These are phyloP conservation scores for Panagrolaimus sp. DNA, from an alignment of 1,140 invertebrate species.

Conservation along the genomic window DNA sequence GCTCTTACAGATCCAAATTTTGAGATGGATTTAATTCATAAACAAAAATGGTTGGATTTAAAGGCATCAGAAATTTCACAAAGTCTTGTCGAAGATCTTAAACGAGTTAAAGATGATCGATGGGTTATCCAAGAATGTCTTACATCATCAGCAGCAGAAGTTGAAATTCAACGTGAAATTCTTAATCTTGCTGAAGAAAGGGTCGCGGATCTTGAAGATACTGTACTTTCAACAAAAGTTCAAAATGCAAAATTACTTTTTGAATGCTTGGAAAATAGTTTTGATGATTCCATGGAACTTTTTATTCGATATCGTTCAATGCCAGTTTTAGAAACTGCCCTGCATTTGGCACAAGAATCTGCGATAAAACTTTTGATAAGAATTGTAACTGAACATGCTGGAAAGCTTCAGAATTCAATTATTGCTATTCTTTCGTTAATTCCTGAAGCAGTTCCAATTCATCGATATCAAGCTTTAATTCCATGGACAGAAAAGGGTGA, in stretches of 20 bases:
- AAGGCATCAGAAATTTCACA: background rate
- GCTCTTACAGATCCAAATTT: background rate
- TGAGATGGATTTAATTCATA: constrained; percentile 4
- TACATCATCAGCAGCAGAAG: background rate
- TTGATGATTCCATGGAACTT: background rate
- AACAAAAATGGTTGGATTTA: background rate
- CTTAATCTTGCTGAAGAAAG: background rate
- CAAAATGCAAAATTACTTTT: background rate
- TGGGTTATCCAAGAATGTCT: background rate
- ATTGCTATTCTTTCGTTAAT: background rate
- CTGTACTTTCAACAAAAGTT: background rate
- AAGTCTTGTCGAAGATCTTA: background rate
- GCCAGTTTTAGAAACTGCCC: background rate
- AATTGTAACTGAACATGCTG: background rate
- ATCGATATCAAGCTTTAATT: background rate
- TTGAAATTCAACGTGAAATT: background rate
- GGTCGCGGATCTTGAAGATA: background rate
- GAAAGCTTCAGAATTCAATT: background rate
- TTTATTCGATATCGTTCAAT: background rate
- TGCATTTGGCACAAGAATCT: background rate
- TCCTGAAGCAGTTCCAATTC: background rate
- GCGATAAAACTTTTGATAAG: background rate
- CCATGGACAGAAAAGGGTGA: background rate
- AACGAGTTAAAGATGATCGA: background rate
- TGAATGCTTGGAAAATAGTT: background rate